Percentiles rank a stretch among this genome's conserved stretches.
Conservation (phyloP, 2,797 vertebrate genomes). For the Oryzias dopingdopingensis region DNA sequence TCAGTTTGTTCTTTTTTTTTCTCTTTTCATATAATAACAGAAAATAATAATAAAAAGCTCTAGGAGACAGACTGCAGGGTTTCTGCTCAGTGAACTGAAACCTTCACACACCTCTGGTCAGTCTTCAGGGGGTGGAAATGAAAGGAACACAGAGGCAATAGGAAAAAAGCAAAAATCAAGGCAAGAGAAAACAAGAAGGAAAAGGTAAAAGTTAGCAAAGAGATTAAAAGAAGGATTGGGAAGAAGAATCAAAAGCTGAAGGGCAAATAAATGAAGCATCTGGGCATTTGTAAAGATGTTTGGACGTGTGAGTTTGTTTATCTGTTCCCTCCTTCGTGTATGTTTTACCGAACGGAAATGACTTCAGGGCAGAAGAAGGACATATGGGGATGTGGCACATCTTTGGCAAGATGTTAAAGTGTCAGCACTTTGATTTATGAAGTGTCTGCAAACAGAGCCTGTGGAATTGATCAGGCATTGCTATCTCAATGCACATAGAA, state of each 20-base stretch:
- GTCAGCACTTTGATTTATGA: conserved; percentile 70
- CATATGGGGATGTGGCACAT: conserved; percentile 68
- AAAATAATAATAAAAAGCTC: conserved; percentile 36
- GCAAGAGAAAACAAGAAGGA: conserved; percentile 28
- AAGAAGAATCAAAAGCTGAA: conserved; percentile 7
- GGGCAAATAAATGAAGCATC: conserved; percentile 6
- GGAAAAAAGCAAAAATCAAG: conserved; percentile 32
- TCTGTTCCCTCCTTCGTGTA: conserved; percentile 30
- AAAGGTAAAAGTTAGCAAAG: conserved; percentile 38
- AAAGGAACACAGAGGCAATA: conserved; percentile 13
- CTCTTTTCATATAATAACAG: conserved; percentile 25
- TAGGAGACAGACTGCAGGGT: conserved; percentile 57
- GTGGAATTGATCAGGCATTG: conserved; percentile 1
- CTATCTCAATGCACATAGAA: too few species aligned
- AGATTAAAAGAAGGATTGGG: conserved; percentile 26
- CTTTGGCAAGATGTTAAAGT: conserved; percentile 55
- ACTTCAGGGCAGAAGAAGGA: conserved; percentile 46
- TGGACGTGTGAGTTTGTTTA: conserved; percentile 5
- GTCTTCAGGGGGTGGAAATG: conserved; percentile 47
- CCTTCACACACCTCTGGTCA: conserved; percentile 67
- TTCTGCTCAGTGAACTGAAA: conserved; percentile 69
- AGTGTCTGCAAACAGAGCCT: conserved; percentile 37
- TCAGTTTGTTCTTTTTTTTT: conserved; percentile 4
- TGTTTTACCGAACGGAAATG: conserved; percentile 58
- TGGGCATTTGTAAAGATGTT: not conserved